Evolutionary conservation across 2,888 invertebrate genomes (phyloP), one percentile per base, ranked within the genome.

Genomic region (Tetrapedia diversipes): DNA sequence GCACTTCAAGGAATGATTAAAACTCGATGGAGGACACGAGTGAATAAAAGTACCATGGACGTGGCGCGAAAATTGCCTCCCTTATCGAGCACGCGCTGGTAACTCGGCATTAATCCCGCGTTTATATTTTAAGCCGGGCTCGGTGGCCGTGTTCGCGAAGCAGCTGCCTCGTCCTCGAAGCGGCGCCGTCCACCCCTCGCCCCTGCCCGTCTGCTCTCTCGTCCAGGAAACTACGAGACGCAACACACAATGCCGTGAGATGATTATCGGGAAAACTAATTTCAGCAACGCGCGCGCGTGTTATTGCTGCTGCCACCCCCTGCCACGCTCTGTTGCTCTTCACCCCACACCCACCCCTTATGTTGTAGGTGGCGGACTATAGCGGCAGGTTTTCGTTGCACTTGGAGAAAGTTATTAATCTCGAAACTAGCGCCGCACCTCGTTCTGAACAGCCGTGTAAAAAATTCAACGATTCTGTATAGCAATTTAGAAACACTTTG

Each of bases 241-340:
- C 82, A 85, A 83, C 86, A 79, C 88, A 91, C 91, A 91, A 91
- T 91, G 89, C 90, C 87, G 88, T 87, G 87, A 88, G 91, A 91
- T 91, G 90, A 91, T 91, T 91, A 91, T 91, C 91, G 90, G 89
- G 90, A 91, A 91, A 91, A 91, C 91, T 91, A 91, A 91, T 91
- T 91, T 91, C 89, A 88, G 87, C 89, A 88, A 87, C 86, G 88
- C 88, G 86, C 80, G 85, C 81, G 85, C 86, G 84, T 79, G 80
- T 86, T 86, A 78, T 79, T 85, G 63, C 80, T 54, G 63, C 75
- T 68, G 32, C 80, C 67, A 51, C 27, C 59, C 75, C 64, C 65
- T 32, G 45, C 56, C 66, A 68, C 69, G 59, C 79, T 60, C 79
- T 80, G 64, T 76, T 67, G 68, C 73, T 75, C 72, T 59, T 27